These are phyloP conservation scores for Xylocampa areola DNA, from an alignment of 2,888 invertebrate species.

Conservation along the genomic window DNA sequence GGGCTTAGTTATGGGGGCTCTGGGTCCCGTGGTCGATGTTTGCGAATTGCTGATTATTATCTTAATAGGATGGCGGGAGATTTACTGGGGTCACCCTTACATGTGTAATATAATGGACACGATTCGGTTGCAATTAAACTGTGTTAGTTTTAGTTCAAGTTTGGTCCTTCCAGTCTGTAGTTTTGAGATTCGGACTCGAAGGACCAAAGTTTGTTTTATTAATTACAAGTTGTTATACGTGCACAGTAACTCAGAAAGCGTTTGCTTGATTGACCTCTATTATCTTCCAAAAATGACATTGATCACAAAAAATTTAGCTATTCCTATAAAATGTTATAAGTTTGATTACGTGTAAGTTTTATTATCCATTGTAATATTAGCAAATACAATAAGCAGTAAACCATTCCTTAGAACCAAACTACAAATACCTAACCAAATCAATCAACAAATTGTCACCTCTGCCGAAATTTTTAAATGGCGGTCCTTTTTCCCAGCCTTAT, in stretches of 20 bases:
- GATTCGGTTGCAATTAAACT: constrained; percentile 37
- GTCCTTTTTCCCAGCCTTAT: constrained; percentile 29
- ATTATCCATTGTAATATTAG: too few relatives aligned
- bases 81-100: constrained; percentile 70
- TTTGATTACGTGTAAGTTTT: too few relatives aligned
- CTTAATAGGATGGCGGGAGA: constrained; percentile 82
- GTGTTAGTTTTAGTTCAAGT: constrained; percentile 14
- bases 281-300: too few relatives aligned
- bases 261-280: too few relatives aligned
- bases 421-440: constrained; percentile 15
- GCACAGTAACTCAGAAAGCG: too few relatives aligned
- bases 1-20: constrained; percentile 59
- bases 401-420: too few relatives aligned
- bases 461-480: constrained; percentile 29
- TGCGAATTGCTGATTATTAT: constrained; percentile 84
- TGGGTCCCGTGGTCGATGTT: constrained; percentile 73
- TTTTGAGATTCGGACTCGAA: constrained; percentile 2
- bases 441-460: constrained; percentile 11
- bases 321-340: too few relatives aligned
- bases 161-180: constrained; percentile 12
- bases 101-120: constrained; percentile 36
- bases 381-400: too few relatives aligned
- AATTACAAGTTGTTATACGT: too few relatives aligned
- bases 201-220: background rate
- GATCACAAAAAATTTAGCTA: too few relatives aligned